These are phyloP conservation scores for Xestoiulus laeticollis DNA, from an alignment of 2,888 invertebrate genomes.

Conservation along the genomic window DNA sequence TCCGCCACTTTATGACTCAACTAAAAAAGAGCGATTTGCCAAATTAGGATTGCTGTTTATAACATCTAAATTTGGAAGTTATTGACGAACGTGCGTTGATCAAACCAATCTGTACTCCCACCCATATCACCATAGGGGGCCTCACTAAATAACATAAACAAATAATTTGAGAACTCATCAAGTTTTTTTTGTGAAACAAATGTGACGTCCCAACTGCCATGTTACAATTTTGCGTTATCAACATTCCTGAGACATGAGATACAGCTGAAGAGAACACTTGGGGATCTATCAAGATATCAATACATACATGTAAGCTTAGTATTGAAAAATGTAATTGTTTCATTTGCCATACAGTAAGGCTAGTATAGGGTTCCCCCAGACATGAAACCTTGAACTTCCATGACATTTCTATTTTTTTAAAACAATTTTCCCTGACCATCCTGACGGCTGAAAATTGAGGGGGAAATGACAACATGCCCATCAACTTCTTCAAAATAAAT, in stretches of 20 bases:
- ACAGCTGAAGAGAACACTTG: neutral
- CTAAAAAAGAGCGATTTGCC: neutral
- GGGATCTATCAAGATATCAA: neutral
- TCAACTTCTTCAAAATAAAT: no score
- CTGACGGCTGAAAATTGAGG: no score
- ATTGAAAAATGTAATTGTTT: no score
- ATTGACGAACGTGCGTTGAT: neutral
- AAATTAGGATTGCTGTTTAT: neutral
- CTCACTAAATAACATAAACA: neutral
- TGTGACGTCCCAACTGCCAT: neutral
- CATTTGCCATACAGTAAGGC: no score
- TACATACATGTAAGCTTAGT: no score
- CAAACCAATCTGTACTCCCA: neutral
- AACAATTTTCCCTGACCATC: no score
- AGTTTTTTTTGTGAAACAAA: neutral
- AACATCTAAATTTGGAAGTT: neutral
- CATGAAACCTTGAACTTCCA: no score
- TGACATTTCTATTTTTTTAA: no score
- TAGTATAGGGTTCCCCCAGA: no score
- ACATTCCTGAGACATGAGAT: slow-evolving; percentile 2
- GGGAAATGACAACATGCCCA: no score
- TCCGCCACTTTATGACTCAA: neutral
- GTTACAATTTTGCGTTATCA: neutral
- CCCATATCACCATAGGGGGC: neutral
- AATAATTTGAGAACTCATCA: neutral